Evolutionary conservation across 1,140 invertebrate species (phyloP), one percentile per base, ranked within the genome.

Genomic region (Drosophila auraria): DNA sequence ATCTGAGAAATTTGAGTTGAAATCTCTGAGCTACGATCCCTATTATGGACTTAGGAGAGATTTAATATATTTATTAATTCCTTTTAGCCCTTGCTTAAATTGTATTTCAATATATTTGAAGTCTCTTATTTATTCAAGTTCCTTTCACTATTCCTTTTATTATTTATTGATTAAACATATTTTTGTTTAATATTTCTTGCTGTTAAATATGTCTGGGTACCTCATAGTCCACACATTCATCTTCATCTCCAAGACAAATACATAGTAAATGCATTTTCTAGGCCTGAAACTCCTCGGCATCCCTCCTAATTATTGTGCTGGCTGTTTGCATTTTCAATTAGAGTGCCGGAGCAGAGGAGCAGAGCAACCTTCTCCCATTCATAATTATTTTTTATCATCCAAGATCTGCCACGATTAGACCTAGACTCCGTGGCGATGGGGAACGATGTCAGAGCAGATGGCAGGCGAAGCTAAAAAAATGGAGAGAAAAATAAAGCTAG

Each of bases 301-400:
- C 44, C 33, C 51, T 44, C 50, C 15, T 71, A 71, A 71, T 71
- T 69, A 66, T 51, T 71, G 20, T 47, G 66, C 15, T 57, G 64
- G 68, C 68, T 71, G 86, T 90, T 89, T 90, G 86, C 86, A 89
- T 89, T 89, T 90, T 89, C 86, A 89, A 89, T 89, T 90, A 89
- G 69, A 74, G 76, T 56, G 53, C 44, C 40, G 44, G 12, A 44
- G 20, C 20, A 20, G 20, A 20, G 20, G 20, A 20, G 20, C 20
- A 20, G 44, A 38, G 71, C 50, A 61, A 44, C 45, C 59, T 62
- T 81, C 59, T 72, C 51, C 63, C 72, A 91, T 91, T 90, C 86
- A 90, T 90, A 90, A 91, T 90, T 90, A 91, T 69, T 87, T 91
- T 91, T 90, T 90, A 90, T 90, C 86, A 40, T 50, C 69, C n/a